Base-by-base conservation (phyloP, 2,888 invertebrate genomes). In the Diplolepis rosae region DNA sequence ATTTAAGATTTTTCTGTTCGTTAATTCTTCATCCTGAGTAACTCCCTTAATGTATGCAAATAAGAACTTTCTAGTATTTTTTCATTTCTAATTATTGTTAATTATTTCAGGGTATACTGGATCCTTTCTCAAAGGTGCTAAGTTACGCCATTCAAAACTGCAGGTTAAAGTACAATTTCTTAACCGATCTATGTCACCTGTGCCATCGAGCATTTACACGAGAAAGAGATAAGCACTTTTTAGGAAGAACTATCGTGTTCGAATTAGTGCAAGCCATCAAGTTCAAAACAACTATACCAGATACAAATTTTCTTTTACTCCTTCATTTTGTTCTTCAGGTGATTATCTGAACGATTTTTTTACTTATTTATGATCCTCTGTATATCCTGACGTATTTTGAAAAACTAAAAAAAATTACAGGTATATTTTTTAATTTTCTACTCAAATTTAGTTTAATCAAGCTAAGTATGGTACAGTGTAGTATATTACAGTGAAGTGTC, bases 261-360 rank as follows among this genome's bases (percentile, higher is more conserved):
- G 99, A 99, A 90, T 91, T 99, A 79, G 94, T 98, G 56, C 98
- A 98, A 88, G 98, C 98, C 0, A 91, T 99, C 73, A 95, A 98
- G 87, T 98, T 99, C 88, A 99, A 99, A 90, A 95, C 95, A 11
- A 94, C 94, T 39, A 94, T 99, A 78, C 98, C 98, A 0, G 98
- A 99, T 88, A 94, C 95, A 56, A 99, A 99, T 90, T 93, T 99
- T 72, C 91, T 99, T 48, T 93, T 97, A 86, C 91, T 99, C 18
- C 94, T 99, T 68, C 95, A 95, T 83, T 94, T 96, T 81, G 93
- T 96, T 72, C 89, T 97, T 76, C 96, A 98, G 91, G 95, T 91
- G n/a, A n/a, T n/a, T n/a, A n/a, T n/a, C n/a, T n/a, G n/a, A n/a
- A n/a, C n/a, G n/a, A n/a, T n/a, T n/a, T n/a, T n/a, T n/a, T n/a